phyloP scores from a whole-genome alignment of 2,888 invertebrate species.

The Sphinx pinastri region DNA sequence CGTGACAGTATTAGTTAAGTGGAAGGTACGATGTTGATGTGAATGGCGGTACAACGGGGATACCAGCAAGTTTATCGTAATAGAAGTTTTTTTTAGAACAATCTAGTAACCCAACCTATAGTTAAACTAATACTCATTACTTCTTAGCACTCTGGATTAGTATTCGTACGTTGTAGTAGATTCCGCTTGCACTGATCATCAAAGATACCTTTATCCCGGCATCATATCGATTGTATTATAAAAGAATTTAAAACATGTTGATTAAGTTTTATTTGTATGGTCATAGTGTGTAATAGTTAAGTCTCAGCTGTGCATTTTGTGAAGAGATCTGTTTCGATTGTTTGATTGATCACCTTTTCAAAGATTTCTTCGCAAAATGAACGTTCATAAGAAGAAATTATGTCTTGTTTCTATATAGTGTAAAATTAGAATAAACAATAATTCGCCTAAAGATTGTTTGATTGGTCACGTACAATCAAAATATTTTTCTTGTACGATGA shows the following conservation, averaged over 20 bases:
- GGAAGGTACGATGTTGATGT: constrained; percentile 41
- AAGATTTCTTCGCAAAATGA: constrained; percentile 28
- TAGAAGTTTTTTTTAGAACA: constrained; percentile 11
- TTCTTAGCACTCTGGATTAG: constrained; percentile 10
- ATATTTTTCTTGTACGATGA: too few relatives aligned
- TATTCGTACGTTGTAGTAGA: neutral
- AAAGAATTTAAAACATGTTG: constrained; percentile 60
- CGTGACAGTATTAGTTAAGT: constrained; percentile 80
- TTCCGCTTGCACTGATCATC: constrained; percentile 20
- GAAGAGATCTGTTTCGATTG: constrained; percentile 26
- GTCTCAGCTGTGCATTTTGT: constrained; percentile 29
- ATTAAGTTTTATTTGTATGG: constrained; percentile 56
- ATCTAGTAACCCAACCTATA: neutral
- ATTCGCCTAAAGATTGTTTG: constrained; percentile 40
- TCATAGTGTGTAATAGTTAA: constrained; percentile 32
- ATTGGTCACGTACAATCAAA: neutral
- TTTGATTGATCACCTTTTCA: neutral
- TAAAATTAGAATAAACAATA: constrained; percentile 62
- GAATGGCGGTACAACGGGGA: constrained; percentile 17
- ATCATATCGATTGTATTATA: constrained; percentile 65
- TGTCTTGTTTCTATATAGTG: constrained; percentile 44
- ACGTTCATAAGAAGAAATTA: constrained; percentile 23
- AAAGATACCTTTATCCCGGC: constrained; percentile 46
- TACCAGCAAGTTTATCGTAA: neutral
- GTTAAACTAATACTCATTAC: neutral